phyloP scores from a whole-genome alignment of 2,888 invertebrate species.

The Panzeria rudis region DNA sequence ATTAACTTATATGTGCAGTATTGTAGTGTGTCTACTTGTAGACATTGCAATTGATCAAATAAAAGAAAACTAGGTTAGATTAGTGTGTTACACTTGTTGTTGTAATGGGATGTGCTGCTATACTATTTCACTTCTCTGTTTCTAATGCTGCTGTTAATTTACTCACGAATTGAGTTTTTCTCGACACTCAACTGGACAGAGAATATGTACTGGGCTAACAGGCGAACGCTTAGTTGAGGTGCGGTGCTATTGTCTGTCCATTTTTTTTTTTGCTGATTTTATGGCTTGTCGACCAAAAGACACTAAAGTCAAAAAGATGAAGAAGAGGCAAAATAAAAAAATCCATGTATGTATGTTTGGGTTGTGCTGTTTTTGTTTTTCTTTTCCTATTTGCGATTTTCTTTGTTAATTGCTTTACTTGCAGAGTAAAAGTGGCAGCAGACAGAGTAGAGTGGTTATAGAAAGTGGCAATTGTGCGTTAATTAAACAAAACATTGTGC shows the following conservation, averaged over 20 bases:
- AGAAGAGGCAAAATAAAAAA: constrained; percentile 20
- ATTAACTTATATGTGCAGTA: background rate
- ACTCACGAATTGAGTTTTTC: constrained; percentile 48
- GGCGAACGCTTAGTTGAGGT: constrained; percentile 58
- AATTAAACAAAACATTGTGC: constrained; percentile 71
- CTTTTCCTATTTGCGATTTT: constrained; percentile 25
- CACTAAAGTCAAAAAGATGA: constrained; percentile 6
- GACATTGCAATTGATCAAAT: constrained; percentile 61
- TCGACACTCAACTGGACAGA: constrained; percentile 40
- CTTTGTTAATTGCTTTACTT: constrained; percentile 33
- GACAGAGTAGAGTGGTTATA: constrained; percentile 56
- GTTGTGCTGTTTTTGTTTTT: constrained; percentile 46
- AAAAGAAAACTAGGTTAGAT: constrained; percentile 67
- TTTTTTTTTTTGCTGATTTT: constrained; percentile 10
- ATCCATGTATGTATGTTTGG: constrained; percentile 51
- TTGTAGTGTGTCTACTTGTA: constrained; percentile 11
- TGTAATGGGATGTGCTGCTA: constrained; percentile 37
- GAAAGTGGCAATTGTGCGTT: constrained; percentile 73
- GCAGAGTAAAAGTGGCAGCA: constrained; percentile 67
- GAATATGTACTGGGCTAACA: constrained; percentile 28
- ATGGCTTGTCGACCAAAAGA: constrained; percentile 34
- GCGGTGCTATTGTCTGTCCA: constrained; percentile 52
- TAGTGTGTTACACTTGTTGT: constrained; percentile 65
- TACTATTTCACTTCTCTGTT: constrained; percentile 45
- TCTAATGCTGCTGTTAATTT: constrained; percentile 37